phyloP scores from a whole-genome alignment of 1,140 invertebrate species.

The Neodiprion pinetum region DNA sequence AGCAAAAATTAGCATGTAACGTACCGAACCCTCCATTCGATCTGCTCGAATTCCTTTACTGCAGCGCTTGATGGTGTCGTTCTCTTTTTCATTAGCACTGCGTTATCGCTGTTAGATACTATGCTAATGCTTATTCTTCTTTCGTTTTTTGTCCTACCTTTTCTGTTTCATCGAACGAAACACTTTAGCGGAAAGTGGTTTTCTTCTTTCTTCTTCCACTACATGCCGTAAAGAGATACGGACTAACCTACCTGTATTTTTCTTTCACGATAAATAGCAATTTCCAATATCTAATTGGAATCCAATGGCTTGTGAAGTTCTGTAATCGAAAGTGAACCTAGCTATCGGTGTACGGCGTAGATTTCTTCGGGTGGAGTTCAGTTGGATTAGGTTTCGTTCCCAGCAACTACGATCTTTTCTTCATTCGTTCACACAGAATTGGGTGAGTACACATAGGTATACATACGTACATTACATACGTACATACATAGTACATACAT shows the following conservation, averaged over 20 bases:
- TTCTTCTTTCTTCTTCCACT: background rate
- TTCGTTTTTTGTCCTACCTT: background rate
- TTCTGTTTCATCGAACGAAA: background rate
- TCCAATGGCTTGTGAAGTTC: conserved; percentile 16
- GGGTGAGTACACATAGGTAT: no score
- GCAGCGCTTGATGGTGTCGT: background rate
- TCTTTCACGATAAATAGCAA: conserved; percentile 8
- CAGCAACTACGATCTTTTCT: background rate
- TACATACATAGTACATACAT: no score
- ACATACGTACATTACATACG: no score
- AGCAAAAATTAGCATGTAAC: background rate
- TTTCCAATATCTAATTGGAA: conserved; percentile 18
- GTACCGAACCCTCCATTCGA: background rate
- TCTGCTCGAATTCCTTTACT: background rate
- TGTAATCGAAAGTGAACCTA: conserved; percentile 14
- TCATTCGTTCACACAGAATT: no score
- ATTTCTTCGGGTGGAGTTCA: background rate
- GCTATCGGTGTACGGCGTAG: background rate
- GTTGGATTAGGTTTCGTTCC: background rate
- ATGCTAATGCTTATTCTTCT: background rate
- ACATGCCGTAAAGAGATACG: background rate
- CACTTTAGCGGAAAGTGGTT: background rate
- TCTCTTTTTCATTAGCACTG: background rate
- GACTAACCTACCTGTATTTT: conserved; percentile 7
- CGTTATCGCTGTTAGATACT: background rate